phyloP scores from a whole-genome alignment of 1,140 invertebrate genomes.

The Macrotrachela quadricornifera region DNA sequence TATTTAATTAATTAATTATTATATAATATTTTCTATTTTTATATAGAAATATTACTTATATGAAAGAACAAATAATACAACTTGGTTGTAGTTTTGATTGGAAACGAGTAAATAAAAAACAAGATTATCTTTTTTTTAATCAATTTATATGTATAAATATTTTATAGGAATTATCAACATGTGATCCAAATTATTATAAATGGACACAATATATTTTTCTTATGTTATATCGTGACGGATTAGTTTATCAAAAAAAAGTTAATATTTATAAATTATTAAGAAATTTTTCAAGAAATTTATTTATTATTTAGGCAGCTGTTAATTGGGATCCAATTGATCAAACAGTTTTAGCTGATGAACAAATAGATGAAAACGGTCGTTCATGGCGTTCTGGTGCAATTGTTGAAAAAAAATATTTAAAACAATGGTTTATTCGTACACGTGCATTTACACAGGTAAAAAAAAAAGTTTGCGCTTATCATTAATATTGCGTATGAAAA shows the following conservation, averaged over 20 bases:
- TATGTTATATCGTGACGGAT: constrained; percentile 56
- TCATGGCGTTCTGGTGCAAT: constrained; percentile 90
- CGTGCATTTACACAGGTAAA: constrained; percentile 61
- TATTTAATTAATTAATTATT: background rate
- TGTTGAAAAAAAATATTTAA: constrained; percentile 66
- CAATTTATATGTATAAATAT: too few species aligned
- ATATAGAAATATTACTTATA: constrained; percentile 56
- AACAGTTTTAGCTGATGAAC: constrained; percentile 91
- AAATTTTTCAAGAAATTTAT: too few species aligned
- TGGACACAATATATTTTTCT: constrained; percentile 93
- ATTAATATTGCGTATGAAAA: too few species aligned
- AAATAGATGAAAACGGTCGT: constrained; percentile 65
- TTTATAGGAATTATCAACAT: constrained; percentile 35
- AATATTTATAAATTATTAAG: too few species aligned
- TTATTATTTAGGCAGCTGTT: constrained; percentile 45
- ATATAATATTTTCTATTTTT: background rate
- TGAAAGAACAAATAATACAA: constrained; percentile 61
- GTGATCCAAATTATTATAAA: constrained; percentile 35
- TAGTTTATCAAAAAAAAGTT: constrained; percentile 68
- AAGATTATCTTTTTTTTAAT: too few species aligned
- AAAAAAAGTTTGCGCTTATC: too few species aligned
- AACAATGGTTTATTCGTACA: constrained; percentile 85
- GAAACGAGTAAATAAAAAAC: constrained; percentile 56
- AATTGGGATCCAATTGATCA: constrained; percentile 97
- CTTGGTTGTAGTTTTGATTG: constrained; percentile 79